Conservation (phyloP, 2,888 invertebrate genomes). For the Drosophila robusta region DNA sequence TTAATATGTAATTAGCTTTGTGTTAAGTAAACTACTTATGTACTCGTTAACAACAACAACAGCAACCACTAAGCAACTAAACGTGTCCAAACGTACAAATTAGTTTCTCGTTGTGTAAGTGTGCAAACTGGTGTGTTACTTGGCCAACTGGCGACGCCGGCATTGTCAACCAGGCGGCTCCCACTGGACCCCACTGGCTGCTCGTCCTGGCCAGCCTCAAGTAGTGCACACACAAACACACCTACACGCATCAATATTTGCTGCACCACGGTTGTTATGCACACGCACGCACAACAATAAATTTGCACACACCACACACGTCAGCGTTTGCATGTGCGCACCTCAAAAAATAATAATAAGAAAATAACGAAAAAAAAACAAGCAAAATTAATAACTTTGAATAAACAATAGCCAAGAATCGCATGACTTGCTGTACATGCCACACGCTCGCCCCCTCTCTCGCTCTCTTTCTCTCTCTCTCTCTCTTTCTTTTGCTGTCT, state of each 20-base stretch:
- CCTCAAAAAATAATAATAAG: constrained; percentile 45
- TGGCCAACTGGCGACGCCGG: constrained; percentile 42
- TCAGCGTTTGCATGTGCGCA: constrained; percentile 77
- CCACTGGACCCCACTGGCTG: constrained; percentile 20
- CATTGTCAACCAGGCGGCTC: constrained; percentile 8
- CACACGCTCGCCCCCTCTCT: constrained; percentile 31
- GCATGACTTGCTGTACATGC: constrained; percentile 65
- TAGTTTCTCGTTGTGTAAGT: constrained; percentile 48
- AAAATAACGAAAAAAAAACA: constrained; percentile 23
- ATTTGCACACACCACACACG: constrained; percentile 43
- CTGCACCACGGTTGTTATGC: constrained; percentile 44
- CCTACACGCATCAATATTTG: constrained; percentile 28
- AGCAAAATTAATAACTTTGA: constrained; percentile 52
- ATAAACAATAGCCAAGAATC: constrained; percentile 51
- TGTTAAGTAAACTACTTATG: constrained; percentile 76
- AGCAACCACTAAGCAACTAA: constrained; percentile 56
- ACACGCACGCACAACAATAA: constrained; percentile 52
- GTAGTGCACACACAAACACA: constrained; percentile 9
- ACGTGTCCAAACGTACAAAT: constrained; percentile 54
- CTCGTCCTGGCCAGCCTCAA: constrained; percentile 19
- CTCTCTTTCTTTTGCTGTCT: constrained; percentile 5
- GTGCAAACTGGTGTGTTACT: constrained; percentile 25
- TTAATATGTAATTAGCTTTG: constrained; percentile 82
- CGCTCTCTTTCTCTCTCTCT: constrained; percentile 5
- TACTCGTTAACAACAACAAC: constrained; percentile 54